Conservation (phyloP, 2,797 vertebrate species). For the Neosilurus mollespiculum region DNA sequence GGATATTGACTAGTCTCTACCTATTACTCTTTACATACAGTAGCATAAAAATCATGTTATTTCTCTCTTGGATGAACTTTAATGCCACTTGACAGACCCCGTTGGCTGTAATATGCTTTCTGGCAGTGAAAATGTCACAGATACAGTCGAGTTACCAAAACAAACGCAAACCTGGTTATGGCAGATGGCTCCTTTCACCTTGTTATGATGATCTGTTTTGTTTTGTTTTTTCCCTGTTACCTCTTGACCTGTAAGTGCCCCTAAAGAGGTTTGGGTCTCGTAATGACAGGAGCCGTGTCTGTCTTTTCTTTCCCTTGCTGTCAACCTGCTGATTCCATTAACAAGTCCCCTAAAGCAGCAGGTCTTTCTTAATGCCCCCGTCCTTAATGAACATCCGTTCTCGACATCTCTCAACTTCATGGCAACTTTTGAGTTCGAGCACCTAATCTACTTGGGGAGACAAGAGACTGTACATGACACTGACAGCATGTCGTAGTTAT, state of each 20-base stretch:
- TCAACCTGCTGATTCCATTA: slow-evolving; percentile 30
- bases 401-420: neutral
- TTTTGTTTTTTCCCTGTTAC: slow-evolving; percentile 25
- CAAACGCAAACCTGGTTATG: slow-evolving; percentile 16
- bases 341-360: slow-evolving; percentile 16
- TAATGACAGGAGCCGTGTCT: slow-evolving; percentile 44
- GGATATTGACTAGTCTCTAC: neutral
- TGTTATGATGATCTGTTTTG: slow-evolving; percentile 39
- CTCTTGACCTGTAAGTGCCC: slow-evolving; percentile 42
- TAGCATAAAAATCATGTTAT: neutral
- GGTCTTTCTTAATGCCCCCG: slow-evolving; percentile 4
- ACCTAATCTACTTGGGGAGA: slow-evolving; percentile 38
- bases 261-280: slow-evolving; percentile 36
- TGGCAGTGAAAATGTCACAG: slow-evolving; percentile 20
- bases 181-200: slow-evolving; percentile 30
- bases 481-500: no score
- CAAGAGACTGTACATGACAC: neutral
- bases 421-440: slow-evolving; percentile 22
- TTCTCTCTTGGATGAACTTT: slow-evolving; percentile 24
- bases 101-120: slow-evolving; percentile 7
- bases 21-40: neutral
- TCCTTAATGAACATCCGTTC: slow-evolving; percentile 40
- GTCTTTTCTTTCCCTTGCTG: slow-evolving; percentile 6
- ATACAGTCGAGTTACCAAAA: slow-evolving; percentile 26
- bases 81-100: slow-evolving; percentile 25